Percentiles rank a stretch among this genome's conserved stretches.
phyloP scores from a whole-genome alignment of 2,797 vertebrate species.

The Emys orbicularis region DNA sequence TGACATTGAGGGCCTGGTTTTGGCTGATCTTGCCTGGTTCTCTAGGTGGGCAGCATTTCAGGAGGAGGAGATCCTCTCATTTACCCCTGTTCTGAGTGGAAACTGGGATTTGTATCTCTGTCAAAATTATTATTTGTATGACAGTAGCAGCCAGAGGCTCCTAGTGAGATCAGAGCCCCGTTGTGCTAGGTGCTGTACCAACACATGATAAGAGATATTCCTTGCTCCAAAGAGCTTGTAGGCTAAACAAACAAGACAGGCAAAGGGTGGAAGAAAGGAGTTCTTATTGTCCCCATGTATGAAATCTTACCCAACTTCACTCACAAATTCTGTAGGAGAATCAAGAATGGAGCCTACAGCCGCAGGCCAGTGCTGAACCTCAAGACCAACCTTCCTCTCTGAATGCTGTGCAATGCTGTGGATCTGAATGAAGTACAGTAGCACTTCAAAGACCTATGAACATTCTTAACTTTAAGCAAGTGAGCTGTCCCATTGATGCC shows the following conservation, averaged over 20 bases:
- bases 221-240: not conserved
- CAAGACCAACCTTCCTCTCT: not conserved
- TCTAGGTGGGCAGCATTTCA: not conserved
- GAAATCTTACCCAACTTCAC: not conserved
- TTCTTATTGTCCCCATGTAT: not conserved
- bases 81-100: fast-evolving
- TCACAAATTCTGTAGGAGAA: not conserved
- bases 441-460: not conserved
- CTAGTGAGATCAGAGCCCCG: not conserved
- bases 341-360: not conserved
- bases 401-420: not conserved
- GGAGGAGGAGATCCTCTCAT: not conserved
- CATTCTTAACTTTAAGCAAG: not conserved
- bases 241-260: not conserved
- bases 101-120: not conserved
- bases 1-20: not conserved
- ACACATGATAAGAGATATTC: not conserved
- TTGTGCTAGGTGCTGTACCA: not conserved
- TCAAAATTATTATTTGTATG: not conserved
- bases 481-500: not conserved
- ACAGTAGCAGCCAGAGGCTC: not conserved
- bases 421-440: not conserved
- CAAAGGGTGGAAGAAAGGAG: not conserved
- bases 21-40: not conserved
- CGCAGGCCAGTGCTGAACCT: not conserved